Percentiles rank a stretch among this genome's conserved stretches.
Conservation (phyloP, 2,113 vertebrate genomes). For the Manacus vitellinus region DNA sequence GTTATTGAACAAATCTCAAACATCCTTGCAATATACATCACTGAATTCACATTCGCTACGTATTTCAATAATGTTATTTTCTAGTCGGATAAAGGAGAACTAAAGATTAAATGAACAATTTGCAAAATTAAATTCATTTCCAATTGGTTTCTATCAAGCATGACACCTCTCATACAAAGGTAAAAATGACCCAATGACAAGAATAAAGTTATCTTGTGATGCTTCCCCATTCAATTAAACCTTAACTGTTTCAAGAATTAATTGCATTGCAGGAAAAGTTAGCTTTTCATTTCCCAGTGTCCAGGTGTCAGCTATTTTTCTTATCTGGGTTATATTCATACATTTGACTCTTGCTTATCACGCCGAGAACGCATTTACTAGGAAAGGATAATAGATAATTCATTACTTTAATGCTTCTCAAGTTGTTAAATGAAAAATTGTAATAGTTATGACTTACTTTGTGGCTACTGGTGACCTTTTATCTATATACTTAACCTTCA, state of each 20-base stretch:
- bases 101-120: slow-evolving; percentile 64
- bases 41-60: slow-evolving; percentile 15
- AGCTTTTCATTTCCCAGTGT: slow-evolving; percentile 28
- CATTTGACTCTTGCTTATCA: slow-evolving; percentile 34
- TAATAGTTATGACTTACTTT: slow-evolving; percentile 23
- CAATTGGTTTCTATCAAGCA: slow-evolving; percentile 58
- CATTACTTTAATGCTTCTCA: slow-evolving; percentile 41
- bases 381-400: slow-evolving; percentile 32
- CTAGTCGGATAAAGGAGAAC: slow-evolving; percentile 38
- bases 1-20: not conserved
- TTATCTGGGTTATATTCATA: slow-evolving; percentile 53
- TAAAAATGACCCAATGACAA: slow-evolving; percentile 55
- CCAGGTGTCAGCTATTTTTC: slow-evolving; percentile 7
- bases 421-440: slow-evolving; percentile 18
- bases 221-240: slow-evolving; percentile 54
- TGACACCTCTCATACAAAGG: slow-evolving; percentile 26
- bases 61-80: slow-evolving; percentile 65
- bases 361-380: not conserved
- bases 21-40: not conserved
- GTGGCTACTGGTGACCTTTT: slow-evolving; percentile 24
- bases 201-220: slow-evolving; percentile 36
- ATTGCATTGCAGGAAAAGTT: slow-evolving; percentile 29
- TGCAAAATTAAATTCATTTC: slow-evolving; percentile 65
- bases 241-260: slow-evolving; percentile 62
- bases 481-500: slow-evolving; percentile 12